A percentile compares a stretch with the other conserved stretches of the same genome.
Evolutionary conservation across 2,113 vertebrate genomes (phyloP).

Genomic region (Arothron firmamentum): DNA sequence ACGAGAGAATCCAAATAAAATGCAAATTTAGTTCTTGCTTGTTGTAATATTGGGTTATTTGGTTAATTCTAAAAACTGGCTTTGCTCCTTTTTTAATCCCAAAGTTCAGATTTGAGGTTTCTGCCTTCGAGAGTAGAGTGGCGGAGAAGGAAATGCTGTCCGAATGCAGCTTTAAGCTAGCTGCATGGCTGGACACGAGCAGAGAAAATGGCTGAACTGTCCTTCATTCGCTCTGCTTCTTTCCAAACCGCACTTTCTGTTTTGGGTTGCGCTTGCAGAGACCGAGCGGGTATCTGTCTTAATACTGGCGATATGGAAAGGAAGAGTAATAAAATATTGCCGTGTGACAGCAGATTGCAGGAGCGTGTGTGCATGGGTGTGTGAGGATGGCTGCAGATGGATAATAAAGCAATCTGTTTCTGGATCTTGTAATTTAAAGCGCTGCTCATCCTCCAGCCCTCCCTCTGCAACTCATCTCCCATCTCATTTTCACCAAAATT

Average conservation of each 20-base stretch:
- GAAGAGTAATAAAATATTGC: conserved; percentile 51
- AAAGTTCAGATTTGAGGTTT: too few species aligned
- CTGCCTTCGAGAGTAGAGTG: too few species aligned
- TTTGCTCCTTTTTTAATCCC: too few species aligned
- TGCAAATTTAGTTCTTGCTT: too few species aligned
- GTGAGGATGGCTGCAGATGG: conserved; percentile 57
- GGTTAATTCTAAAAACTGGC: too few species aligned
- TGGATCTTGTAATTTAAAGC: conserved; percentile 66
- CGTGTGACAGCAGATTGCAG: conserved; percentile 48
- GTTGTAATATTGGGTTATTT: too few species aligned
- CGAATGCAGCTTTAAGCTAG: neutral
- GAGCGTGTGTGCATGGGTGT: conserved; percentile 21
- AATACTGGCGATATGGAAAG: conserved; percentile 40
- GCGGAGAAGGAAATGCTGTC: too few species aligned
- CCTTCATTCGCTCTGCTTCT: conserved; percentile 7
- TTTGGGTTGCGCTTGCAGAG: conserved; percentile 15
- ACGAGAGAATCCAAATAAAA: too few species aligned
- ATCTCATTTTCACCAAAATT: conserved; percentile 68
- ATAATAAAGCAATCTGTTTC: conserved; percentile 71
- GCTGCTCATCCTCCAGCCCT: conserved; percentile 34
- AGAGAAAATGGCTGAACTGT: neutral
- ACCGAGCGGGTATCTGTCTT: conserved; percentile 26
- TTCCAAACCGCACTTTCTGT: neutral
- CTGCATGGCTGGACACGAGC: neutral
- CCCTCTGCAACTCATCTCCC: conserved; percentile 54